A percentile compares a stretch with the other conserved stretches of the same genome.
Conservation (phyloP, 1,140 invertebrate genomes). For the Aricia agestis region DNA sequence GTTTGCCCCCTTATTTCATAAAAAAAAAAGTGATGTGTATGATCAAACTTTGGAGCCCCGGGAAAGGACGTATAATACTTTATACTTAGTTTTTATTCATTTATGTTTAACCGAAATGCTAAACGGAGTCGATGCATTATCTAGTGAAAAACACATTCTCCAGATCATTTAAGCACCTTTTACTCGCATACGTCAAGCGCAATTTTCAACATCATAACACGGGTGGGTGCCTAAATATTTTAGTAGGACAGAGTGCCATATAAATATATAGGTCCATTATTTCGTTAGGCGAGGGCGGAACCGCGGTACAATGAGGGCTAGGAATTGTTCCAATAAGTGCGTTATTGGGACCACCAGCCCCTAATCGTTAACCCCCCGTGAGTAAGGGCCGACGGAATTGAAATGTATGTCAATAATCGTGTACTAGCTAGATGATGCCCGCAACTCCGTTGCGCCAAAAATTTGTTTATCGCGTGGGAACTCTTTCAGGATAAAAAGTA, state of each 20-base stretch:
- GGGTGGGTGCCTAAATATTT: background rate
- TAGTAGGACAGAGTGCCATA: background rate
- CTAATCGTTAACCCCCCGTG: background rate
- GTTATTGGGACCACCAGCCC: background rate
- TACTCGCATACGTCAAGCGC: background rate
- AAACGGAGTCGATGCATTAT: background rate
- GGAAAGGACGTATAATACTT: too few relatives aligned
- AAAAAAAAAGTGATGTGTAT: too few relatives aligned
- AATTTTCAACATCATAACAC: background rate
- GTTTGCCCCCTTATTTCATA: too few relatives aligned
- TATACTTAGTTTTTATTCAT: too few relatives aligned
- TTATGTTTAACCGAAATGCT: too few relatives aligned
- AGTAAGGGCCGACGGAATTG: background rate
- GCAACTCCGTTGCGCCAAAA: too few relatives aligned
- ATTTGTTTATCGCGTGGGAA: too few relatives aligned
- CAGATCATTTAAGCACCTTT: too few relatives aligned
- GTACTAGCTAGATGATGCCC: too few relatives aligned
- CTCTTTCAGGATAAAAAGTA: too few relatives aligned
- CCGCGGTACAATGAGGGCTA: background rate
- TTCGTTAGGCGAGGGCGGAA: background rate
- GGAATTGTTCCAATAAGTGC: background rate
- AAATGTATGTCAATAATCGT: background rate
- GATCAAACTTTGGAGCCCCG: too few relatives aligned
- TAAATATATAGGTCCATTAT: slow-evolving; percentile 1
- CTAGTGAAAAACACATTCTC: too few relatives aligned